Evolutionary conservation across 2,797 vertebrate genomes (phyloP).

Genomic region (Streptopelia turtur): DNA sequence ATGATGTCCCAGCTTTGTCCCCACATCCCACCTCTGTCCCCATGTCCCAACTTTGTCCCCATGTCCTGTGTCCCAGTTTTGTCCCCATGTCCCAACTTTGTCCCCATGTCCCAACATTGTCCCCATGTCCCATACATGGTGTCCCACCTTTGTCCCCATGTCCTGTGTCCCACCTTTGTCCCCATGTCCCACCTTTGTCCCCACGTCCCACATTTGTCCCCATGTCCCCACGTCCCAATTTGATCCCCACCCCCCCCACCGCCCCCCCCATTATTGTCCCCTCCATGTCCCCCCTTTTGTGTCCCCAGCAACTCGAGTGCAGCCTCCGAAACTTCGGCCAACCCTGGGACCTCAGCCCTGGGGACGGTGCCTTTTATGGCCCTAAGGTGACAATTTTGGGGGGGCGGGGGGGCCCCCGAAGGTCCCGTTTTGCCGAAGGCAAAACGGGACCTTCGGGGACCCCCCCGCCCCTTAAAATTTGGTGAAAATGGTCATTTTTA

Average conservation of each 20-base stretch:
- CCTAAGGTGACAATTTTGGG: slow-evolving; percentile 84
- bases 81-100: too few species aligned
- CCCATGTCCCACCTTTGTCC: too few species aligned
- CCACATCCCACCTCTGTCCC: too few species aligned
- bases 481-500: slow-evolving; percentile 14
- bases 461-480: rapidly evolving
- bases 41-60: too few species aligned
- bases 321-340: slow-evolving; percentile 86
- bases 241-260: too few species aligned
- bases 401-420: too few species aligned
- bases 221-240: neutral
- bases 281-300: neutral
- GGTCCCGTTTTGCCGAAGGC: neutral
- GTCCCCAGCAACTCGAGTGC: slow-evolving; percentile 81
- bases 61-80: too few species aligned
- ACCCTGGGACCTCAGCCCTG: slow-evolving; percentile 88
- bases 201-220: neutral
- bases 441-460: neutral
- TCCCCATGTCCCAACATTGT: too few species aligned
- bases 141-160: too few species aligned
- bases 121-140: neutral
- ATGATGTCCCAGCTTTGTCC: too few species aligned
- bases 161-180: too few species aligned
- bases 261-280: too few species aligned
- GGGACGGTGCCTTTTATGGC: slow-evolving; percentile 94